Evolutionary conservation across 2,888 invertebrate genomes (phyloP).

Genomic region (Salpingus planirostris): DNA sequence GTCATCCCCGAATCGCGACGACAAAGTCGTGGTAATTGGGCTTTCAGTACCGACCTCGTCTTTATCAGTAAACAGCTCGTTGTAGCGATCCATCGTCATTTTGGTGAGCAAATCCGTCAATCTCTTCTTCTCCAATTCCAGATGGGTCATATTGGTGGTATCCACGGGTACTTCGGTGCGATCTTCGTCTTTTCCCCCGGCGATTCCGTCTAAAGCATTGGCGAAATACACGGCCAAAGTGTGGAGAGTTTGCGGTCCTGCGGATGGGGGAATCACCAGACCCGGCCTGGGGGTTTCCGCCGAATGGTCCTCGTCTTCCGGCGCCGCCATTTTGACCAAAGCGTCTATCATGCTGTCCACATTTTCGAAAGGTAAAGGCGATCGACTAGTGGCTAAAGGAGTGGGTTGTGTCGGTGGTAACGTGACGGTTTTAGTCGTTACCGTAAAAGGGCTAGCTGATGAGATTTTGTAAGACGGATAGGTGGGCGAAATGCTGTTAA

Average conservation of each 20-base stretch:
- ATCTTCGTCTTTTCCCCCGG: conserved; percentile 35
- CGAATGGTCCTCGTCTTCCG: conserved; percentile 44
- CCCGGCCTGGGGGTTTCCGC: conserved; percentile 49
- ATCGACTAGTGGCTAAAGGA: conserved; percentile 27
- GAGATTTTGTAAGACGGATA: conserved; percentile 29
- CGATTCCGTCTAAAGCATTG: conserved; percentile 53
- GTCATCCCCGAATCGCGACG: conserved; percentile 14
- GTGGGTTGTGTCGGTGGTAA: conserved; percentile 26
- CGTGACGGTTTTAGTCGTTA: conserved; percentile 9
- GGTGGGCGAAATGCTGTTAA: conserved; percentile 3
- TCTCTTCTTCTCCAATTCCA: conserved; percentile 38
- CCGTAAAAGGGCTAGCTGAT: conserved; percentile 34
- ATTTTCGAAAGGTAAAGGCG: conserved; percentile 50
- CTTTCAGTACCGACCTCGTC: conserved; percentile 22
- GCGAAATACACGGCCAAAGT: conserved; percentile 75
- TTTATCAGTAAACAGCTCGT: conserved; percentile 38
- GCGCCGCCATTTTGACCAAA: conserved; percentile 51
- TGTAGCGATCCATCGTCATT: conserved; percentile 57
- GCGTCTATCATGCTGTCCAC: conserved; percentile 62
- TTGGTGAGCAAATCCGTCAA: conserved; percentile 56
- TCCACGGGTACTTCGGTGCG: conserved; percentile 23
- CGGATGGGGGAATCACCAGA: conserved; percentile 61
- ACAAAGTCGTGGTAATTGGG: conserved; percentile 11
- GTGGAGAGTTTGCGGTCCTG: conserved; percentile 68
- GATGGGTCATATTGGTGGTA: conserved; percentile 17